Percentiles rank a stretch among this genome's conserved stretches.
These are phyloP conservation scores for Coluber constrictor DNA, from an alignment of 2,797 vertebrate species.

Conservation along the genomic window DNA sequence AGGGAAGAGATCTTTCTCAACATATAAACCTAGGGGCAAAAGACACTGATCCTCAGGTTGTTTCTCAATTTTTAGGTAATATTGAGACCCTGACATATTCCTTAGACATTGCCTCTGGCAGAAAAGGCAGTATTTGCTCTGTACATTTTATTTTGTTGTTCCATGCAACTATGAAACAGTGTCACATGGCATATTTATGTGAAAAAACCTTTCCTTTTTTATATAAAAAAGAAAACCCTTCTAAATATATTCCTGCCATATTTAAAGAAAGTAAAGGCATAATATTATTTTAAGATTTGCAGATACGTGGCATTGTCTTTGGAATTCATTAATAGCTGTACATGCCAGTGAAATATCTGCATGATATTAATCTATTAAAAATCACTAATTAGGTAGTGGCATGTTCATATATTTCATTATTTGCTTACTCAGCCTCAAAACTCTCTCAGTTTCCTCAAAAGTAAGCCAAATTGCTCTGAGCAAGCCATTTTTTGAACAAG, in stretches of 20 bases:
- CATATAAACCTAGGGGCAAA: background rate
- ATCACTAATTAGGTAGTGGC: constrained; percentile 40
- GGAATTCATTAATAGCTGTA: background rate
- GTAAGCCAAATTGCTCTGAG: constrained; percentile 32
- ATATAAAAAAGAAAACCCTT: constrained; percentile 1
- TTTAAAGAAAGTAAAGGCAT: constrained; percentile 4
- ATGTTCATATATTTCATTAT: constrained; percentile 4
- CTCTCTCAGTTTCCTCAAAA: constrained; percentile 22
- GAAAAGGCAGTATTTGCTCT: background rate
- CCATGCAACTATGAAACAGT: background rate
- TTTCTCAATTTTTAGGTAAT: background rate
- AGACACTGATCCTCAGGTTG: background rate
- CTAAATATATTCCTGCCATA: background rate
- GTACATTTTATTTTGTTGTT: background rate
- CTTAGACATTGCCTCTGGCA: constrained; percentile 2
- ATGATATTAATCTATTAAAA: constrained; percentile 39
- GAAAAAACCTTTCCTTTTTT: background rate
- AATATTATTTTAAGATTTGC: background rate
- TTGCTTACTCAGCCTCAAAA: constrained; percentile 19
- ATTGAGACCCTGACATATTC: background rate
- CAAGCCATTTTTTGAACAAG: constrained; percentile 27
- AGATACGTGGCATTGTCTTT: background rate
- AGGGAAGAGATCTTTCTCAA: background rate
- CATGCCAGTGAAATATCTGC: constrained; percentile 5
- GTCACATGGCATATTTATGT: background rate